Base-by-base conservation (phyloP, 2,888 invertebrate genomes). In the Cecidostiba fungosa region DNA sequence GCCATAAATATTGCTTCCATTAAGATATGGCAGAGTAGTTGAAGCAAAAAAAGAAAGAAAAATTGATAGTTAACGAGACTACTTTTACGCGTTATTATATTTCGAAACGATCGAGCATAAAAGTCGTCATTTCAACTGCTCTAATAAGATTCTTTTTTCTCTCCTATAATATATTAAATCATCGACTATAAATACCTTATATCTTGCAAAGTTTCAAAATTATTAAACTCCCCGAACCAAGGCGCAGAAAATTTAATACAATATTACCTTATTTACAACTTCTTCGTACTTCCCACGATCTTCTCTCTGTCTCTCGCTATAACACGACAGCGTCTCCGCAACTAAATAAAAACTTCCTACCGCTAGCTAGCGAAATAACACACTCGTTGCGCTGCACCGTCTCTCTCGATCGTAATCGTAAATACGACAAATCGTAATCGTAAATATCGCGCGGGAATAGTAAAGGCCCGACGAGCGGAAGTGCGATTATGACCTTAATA, bases 401-500 rank as follows among this genome's bases (percentile, higher is more conserved):
- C 12, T 2, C 36, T 50, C 3, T 26, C n/a, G 77, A 73, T 77
- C 66, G 50, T 79, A 84, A 76, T 84, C 79, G 66, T 50, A 50
- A 79, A 79, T 32, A 66, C 62, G 43, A 79, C 66, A 72, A 84
- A 79, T 73, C 84, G 47, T 69, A 69, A 69, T 76, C 78, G 72
- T 84, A 84, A 79, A 74, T 84, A 84, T 36, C 73, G 14, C 16
- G 39, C 29, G 62, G n/a, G 26, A 66, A 77, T 78, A 78, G 79
- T 79, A 79, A 70, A 79, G 73, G 78, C 36, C n/a, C 29, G 14
- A 0, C 32, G 54, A 62, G 77, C 77, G 85, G 77, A 85, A 85
- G 66, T 77, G 29, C 77, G 85, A 81, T 85, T 81, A 77, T 77
- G 73, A 77, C 77, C 62, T 82, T 85, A 85, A 85, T 80, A 74